Percentiles rank a stretch among this genome's conserved stretches.
These are phyloP conservation scores for Oligia fasciuncula DNA, from an alignment of 2,888 invertebrate species.

Conservation along the genomic window DNA sequence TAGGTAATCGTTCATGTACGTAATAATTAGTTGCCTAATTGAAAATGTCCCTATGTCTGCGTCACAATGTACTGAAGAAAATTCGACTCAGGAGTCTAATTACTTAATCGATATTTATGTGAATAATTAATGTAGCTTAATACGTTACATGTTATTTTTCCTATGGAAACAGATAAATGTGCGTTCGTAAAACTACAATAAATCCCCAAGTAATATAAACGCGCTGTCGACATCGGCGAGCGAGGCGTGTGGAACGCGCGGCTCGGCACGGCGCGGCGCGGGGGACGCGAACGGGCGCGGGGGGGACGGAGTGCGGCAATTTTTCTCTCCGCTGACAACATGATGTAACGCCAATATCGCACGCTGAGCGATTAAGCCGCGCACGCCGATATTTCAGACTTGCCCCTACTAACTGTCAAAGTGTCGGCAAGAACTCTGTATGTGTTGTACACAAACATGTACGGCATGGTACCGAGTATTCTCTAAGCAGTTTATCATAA, in stretches of 20 bases:
- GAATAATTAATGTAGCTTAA: slow-evolving; percentile 42
- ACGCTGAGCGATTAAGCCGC: slow-evolving; percentile 90
- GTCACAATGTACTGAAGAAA: slow-evolving; percentile 19
- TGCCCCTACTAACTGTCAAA: slow-evolving; percentile 89
- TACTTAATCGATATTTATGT: slow-evolving; percentile 31
- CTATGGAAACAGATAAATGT: slow-evolving; percentile 80
- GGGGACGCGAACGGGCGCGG: slow-evolving; percentile 63
- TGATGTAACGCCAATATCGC: slow-evolving; percentile 90
- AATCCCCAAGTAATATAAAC: slow-evolving; percentile 88
- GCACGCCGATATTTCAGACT: slow-evolving; percentile 89
- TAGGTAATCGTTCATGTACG: slow-evolving; percentile 1
- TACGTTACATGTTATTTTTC: slow-evolving; percentile 57
- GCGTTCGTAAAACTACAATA: slow-evolving; percentile 87
- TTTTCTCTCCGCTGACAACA: slow-evolving; percentile 90
- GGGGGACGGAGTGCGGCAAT: slow-evolving; percentile 84
- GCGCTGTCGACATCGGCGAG: slow-evolving; percentile 84
- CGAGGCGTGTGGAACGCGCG: slow-evolving; percentile 75
- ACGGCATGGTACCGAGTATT: slow-evolving; percentile 47
- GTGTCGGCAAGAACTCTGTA: slow-evolving; percentile 83
- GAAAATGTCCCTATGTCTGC: background rate
- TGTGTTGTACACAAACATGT: slow-evolving; percentile 67
- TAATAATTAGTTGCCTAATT: slow-evolving; percentile 29
- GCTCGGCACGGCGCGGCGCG: slow-evolving; percentile 68
- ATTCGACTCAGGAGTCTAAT: slow-evolving; percentile 1
- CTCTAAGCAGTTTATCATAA: slow-evolving; percentile 71